Evolutionary conservation across 2,888 invertebrate genomes (phyloP).

Genomic region (Ferdinandea cuprea): DNA sequence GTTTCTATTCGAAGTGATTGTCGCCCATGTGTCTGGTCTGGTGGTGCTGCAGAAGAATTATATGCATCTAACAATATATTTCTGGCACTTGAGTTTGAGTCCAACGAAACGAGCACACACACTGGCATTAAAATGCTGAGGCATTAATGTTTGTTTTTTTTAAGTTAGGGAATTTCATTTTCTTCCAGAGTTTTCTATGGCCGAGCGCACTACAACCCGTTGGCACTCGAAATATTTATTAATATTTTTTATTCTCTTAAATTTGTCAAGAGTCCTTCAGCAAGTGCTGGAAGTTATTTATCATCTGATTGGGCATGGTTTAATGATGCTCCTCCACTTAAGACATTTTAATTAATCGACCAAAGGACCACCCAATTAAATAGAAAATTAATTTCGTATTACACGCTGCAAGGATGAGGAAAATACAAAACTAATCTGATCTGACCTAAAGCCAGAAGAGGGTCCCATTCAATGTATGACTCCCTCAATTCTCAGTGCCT

Average conservation of each 20-base stretch:
- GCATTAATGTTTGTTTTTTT: conserved; percentile 46
- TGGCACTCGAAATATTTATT: conserved; percentile 19
- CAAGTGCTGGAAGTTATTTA: conserved; percentile 13
- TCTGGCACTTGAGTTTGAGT: conserved; percentile 53
- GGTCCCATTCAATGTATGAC: conserved; percentile 1
- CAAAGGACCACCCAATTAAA: conserved; percentile 67
- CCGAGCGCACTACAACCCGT: conserved; percentile 25
- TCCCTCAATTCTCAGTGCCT: conserved; percentile 15
- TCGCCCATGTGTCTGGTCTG: conserved; percentile 74
- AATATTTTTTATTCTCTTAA: not conserved
- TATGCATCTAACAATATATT: conserved; percentile 26
- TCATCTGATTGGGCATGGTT: not conserved
- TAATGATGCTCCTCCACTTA: conserved; percentile 32
- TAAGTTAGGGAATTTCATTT: conserved; percentile 30
- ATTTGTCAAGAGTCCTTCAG: conserved; percentile 16
- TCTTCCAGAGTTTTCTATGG: conserved; percentile 7
- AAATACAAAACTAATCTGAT: conserved; percentile 29
- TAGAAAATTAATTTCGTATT: conserved; percentile 54
- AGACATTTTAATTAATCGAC: conserved; percentile 40
- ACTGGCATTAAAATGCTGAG: conserved; percentile 30
- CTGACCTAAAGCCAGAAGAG: conserved; percentile 31
- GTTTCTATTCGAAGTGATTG: conserved; percentile 37
- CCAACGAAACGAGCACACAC: conserved; percentile 27
- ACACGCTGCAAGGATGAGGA: conserved; percentile 40
- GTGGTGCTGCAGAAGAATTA: conserved; percentile 28